Conservation (phyloP, 2,888 invertebrate species). For the Cerceris rybyensis region DNA sequence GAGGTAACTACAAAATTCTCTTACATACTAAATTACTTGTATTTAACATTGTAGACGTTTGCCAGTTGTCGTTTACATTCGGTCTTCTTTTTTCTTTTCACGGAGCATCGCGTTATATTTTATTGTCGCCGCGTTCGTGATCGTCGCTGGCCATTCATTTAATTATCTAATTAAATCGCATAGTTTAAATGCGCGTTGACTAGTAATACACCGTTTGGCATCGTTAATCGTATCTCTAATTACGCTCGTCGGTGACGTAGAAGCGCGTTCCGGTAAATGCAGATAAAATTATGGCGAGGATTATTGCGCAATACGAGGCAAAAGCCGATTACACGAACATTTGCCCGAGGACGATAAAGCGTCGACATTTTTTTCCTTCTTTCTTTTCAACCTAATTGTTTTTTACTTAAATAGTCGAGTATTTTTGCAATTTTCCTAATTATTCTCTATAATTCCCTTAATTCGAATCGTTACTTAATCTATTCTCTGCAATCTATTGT, state of each 20-base stretch:
- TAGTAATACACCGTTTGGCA: constrained; percentile 68
- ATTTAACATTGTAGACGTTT: no score
- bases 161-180: constrained; percentile 55
- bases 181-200: constrained; percentile 55
- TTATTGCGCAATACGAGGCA: no score
- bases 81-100: neutral
- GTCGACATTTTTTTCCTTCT: neutral
- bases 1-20: no score
- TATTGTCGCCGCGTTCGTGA: constrained; percentile 13
- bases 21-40: no score
- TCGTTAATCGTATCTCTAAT: constrained; percentile 59
- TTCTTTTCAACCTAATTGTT: neutral
- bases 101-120: constrained; percentile 9
- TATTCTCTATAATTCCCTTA: no score
- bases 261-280: neutral
- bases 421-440: no score
- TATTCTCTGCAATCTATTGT: no score
- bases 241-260: constrained; percentile 43
- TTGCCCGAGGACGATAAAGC: neutral
- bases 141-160: constrained; percentile 24
- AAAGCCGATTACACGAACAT: no score
- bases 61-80: no score
- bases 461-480: no score
- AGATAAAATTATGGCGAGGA: neutral
- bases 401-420: no score